phyloP scores from a whole-genome alignment of 2,888 invertebrate genomes.

The Acronicta psi region DNA sequence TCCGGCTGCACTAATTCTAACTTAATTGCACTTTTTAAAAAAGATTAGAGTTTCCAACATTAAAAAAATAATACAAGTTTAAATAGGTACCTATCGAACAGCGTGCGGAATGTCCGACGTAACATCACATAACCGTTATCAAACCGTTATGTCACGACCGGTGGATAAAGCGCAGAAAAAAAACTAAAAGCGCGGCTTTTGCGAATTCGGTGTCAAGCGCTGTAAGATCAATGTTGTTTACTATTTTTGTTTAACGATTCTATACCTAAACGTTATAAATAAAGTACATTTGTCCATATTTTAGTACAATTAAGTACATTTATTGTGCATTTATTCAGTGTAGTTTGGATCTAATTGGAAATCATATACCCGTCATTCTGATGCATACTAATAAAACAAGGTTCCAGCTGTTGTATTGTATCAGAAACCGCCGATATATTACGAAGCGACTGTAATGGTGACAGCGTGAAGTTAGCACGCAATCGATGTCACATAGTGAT shows the following conservation, averaged over 20 bases:
- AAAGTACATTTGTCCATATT: no score
- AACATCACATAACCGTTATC: conserved; percentile 59
- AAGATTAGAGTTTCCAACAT: conserved; percentile 7
- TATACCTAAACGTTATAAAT: no score
- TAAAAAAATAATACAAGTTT: conserved; percentile 44
- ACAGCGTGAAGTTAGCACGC: no score
- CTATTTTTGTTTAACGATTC: not conserved
- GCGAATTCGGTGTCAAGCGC: conserved; percentile 39
- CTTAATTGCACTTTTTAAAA: conserved; percentile 16
- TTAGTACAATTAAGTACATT: no score
- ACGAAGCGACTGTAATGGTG: no score
- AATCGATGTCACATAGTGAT: no score
- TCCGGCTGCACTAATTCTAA: conserved; percentile 29
- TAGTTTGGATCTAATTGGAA: no score
- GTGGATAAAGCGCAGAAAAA: conserved; percentile 25
- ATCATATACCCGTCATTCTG: no score
- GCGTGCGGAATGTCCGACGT: conserved; percentile 27
- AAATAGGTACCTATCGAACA: conserved; percentile 41
- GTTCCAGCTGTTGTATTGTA: no score
- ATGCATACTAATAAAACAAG: no score
- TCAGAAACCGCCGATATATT: no score
- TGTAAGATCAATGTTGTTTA: conserved; percentile 11
- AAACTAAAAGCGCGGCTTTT: conserved; percentile 31
- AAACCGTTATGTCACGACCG: conserved; percentile 36
- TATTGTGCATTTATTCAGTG: no score